Evolutionary conservation across 1,140 invertebrate species (phyloP), one percentile per base, ranked within the genome.

Genomic region (Cydia amplana): DNA sequence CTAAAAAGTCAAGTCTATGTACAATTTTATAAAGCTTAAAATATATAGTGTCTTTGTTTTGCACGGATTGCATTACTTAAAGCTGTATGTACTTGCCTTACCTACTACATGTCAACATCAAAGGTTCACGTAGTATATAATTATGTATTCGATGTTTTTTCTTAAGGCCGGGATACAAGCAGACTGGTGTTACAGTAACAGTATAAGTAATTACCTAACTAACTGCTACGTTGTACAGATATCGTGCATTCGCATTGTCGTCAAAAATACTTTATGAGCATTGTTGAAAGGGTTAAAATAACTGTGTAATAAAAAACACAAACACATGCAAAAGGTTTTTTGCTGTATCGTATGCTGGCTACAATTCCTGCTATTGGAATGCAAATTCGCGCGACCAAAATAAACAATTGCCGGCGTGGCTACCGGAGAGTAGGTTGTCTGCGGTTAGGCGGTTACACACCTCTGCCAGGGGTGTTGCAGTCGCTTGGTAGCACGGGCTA

Each of bases 381-480:
- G 55, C 55, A 60, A 60, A 60, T 60, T 18, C 18, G 55, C 2
- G 55, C 55, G 55, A 60, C 55, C 18, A 60, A 60, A 60, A 60
- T 60, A 60, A 60, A 60, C 18, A 60, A 60, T 23, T 20, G 7
- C 55, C 18, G 55, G 49, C 16, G n/a, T n/a, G 49, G 55, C 5
- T 20, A 60, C 55, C 18, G 6, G 16, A 60, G 18, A 60, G 55
- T 60, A 60, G 18, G 18, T 20, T 18, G 55, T 60, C 55, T 60
- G 55, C 28, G 28, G 28, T 28, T 28, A 4, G 2, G 2, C 55
- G 55, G 55, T 60, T 60, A 60, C 55, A 60, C 55, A 23, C 18
- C 55, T 51, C 55, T 60, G 18, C 18, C 7, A 20, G n/a, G n/a
- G 49, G n/a, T 51, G 14, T 51, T 51, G 49, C 49, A 6, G 14